Evolutionary conservation across 2,113 vertebrate genomes (phyloP).

Genomic region (Zosterops japonicus): DNA sequence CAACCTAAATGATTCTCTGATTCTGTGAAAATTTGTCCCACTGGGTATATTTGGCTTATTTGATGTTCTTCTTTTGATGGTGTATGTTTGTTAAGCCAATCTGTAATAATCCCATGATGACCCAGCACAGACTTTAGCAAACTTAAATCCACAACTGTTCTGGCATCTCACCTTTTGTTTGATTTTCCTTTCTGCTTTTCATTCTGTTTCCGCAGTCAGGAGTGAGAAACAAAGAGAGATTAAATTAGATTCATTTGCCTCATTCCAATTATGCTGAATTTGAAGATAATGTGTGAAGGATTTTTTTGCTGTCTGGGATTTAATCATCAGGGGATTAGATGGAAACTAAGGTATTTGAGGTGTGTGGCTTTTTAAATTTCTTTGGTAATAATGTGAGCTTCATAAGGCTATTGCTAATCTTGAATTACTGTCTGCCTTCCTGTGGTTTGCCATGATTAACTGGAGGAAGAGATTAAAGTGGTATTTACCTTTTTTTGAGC

Average conservation of each 20-base stretch:
- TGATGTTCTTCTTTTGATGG: neutral
- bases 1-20: neutral
- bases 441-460: slow-evolving; percentile 20
- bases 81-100: neutral
- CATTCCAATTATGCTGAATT: neutral
- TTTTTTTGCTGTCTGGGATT: neutral
- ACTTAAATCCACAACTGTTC: neutral
- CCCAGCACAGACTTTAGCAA: rapidly evolving
- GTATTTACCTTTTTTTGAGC: slow-evolving; percentile 11
- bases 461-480: neutral
- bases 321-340: slow-evolving; percentile 30
- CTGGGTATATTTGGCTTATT: neutral
- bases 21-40: neutral
- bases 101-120: neutral
- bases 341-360: neutral
- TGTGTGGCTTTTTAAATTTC: neutral
- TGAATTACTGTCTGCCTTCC: slow-evolving; percentile 11
- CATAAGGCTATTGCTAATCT: neutral
- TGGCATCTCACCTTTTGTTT: slow-evolving; percentile 16
- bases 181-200: slow-evolving; percentile 3
- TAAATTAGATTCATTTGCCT: slow-evolving; percentile 26
- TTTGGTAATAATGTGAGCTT: neutral
- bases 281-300: neutral
- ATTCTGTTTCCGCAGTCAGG: neutral
- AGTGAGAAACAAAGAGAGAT: slow-evolving; percentile 1